These are phyloP conservation scores for Mustelus asterias DNA, from an alignment of 2,113 vertebrate species.

Conservation along the genomic window DNA sequence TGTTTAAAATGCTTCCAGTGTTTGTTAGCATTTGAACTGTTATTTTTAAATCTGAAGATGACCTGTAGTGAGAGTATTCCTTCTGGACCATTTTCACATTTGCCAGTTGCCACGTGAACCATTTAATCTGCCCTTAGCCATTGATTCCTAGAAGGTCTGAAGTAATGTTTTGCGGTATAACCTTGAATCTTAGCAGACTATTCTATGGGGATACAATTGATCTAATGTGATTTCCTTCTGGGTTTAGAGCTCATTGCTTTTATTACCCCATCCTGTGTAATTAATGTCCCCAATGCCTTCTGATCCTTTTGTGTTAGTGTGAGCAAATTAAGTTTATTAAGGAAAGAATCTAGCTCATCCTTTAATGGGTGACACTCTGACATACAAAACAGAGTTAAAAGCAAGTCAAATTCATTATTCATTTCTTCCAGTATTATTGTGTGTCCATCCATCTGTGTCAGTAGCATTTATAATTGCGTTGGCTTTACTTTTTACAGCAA, in stretches of 20 bases:
- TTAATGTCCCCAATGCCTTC: neutral
- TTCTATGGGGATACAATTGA: neutral
- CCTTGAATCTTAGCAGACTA: neutral
- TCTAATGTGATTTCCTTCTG: neutral
- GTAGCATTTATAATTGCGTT: neutral
- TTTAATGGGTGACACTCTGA: neutral
- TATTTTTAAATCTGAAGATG: neutral
- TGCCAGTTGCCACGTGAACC: neutral
- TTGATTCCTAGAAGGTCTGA: neutral
- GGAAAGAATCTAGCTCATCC: neutral
- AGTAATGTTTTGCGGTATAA: neutral
- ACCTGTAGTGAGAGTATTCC: neutral
- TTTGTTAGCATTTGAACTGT: neutral
- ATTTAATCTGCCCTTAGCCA: neutral
- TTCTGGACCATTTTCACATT: neutral
- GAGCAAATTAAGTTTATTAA: slow-evolving; percentile 3
- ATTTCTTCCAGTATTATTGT: slow-evolving; percentile 5
- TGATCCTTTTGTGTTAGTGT: neutral
- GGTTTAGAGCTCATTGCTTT: neutral
- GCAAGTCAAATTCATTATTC: neutral
- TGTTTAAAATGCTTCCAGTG: neutral
- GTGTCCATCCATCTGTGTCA: neutral
- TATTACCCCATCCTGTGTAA: neutral
- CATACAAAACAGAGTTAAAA: neutral
- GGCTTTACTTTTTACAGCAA: slow-evolving; percentile 1